phyloP scores from a whole-genome alignment of 2,113 vertebrate genomes.

The Mystacornis crossleyi region DNA sequence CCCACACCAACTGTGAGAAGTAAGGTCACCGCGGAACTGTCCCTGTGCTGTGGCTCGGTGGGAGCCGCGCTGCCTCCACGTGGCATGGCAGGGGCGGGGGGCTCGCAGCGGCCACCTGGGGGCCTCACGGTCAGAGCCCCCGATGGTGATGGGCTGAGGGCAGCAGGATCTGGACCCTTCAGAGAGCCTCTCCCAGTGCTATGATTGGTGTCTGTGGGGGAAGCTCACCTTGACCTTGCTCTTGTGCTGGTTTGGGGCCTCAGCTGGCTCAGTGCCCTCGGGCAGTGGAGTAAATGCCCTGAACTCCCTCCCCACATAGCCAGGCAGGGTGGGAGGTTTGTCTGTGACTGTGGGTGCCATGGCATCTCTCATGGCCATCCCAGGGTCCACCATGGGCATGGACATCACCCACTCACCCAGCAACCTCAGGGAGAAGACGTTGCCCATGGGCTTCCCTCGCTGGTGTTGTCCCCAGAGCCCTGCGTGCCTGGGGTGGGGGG shows the following conservation, averaged over 20 bases:
- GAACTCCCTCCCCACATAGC: neutral
- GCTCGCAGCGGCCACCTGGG: accelerated
- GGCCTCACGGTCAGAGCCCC: neutral
- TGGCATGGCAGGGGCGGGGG: accelerated
- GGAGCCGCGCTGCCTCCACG: accelerated
- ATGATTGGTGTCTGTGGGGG: neutral
- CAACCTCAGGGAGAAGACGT: neutral
- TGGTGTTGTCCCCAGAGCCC: neutral
- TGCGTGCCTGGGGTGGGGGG: accelerated
- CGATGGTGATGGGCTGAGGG: accelerated
- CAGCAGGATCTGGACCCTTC: neutral
- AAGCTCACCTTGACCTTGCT: neutral
- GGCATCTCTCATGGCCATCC: neutral
- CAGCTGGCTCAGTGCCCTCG: neutral
- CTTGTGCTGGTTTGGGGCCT: neutral
- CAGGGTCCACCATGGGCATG: no score
- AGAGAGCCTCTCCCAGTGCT: accelerated
- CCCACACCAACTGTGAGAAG: slow-evolving; percentile 79
- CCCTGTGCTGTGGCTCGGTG: accelerated
- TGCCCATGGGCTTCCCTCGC: neutral
- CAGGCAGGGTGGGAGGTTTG: neutral
- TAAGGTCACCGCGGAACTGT: slow-evolving; percentile 38
- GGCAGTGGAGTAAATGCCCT: neutral
- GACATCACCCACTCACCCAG: neutral
- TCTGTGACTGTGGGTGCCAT: accelerated